Base-by-base conservation (phyloP, 2,797 vertebrate genomes). In the Scolopax rusticola region DNA sequence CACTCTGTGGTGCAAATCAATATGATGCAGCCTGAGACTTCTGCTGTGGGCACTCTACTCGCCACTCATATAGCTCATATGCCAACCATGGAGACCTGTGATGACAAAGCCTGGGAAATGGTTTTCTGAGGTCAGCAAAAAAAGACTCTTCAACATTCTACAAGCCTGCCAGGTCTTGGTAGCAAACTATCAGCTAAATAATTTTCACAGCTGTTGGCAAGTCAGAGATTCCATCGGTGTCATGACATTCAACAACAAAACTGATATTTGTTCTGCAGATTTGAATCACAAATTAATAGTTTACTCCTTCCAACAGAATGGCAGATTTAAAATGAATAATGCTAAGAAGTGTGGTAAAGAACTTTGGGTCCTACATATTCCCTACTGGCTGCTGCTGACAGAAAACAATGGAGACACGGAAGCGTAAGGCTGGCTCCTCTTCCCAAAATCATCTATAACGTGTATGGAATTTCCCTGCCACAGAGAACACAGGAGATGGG, bases 391-490 rank as follows among this genome's bases (percentile, higher is more conserved):
- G n/a, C 50, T 75, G 33, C 43, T 86, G 45, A 51, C 25, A 88
- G 38, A 91, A 54, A 47, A 48, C 27, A 57, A 53, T 11, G 14
- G n/a, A 73, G 33, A 87, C 33, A 53, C 0, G 38, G 38, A 80
- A 33, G 41, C 11, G 30, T 30, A 78, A 5, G 14, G 48, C 73
- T 90, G 47, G 56, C 74, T 63, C 40, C 41, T 43, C 16, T 64
- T 87, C 43, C 74, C 64, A 59, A 93, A 91, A 84, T 20, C 15
- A 79, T 24, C 33, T 48, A 24, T 38, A 81, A 69, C 51, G 18
- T 2, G 28, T 16, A 24, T 69, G 48, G 15, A 65, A 48, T 71
- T 70, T 78, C 21, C 38, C 50, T 67, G 40, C 12, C 40, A 47
- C 1, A 1, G 61, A 51, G 75, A 88, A 68, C 14, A 33, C 20